A percentile compares a stretch with the other conserved stretches of the same genome.
Conservation (phyloP, 1,140 invertebrate species). For the Drosophila subpulchrella region DNA sequence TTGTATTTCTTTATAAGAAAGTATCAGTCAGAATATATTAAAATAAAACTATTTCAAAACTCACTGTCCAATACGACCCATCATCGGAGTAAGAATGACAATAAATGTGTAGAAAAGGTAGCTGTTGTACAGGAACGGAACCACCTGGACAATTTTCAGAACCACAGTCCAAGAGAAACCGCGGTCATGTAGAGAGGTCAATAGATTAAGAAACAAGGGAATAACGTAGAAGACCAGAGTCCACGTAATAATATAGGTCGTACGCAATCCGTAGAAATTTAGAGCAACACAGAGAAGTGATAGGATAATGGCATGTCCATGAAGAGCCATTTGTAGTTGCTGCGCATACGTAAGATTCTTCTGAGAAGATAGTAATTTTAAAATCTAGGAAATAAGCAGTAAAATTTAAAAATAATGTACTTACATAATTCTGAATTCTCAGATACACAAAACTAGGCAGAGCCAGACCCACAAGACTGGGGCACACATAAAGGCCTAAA, state of each 20-base stretch:
- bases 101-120: constrained; percentile 88
- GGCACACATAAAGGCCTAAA: constrained; percentile 85
- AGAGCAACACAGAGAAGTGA: constrained; percentile 30
- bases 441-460: constrained; percentile 80
- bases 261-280: constrained; percentile 51
- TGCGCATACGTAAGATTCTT: constrained; percentile 40
- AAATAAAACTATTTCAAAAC: neutral
- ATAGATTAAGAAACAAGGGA: constrained; percentile 53
- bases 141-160: constrained; percentile 83
- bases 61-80: constrained; percentile 86
- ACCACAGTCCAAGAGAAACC: constrained; percentile 87
- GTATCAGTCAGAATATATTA: neutral
- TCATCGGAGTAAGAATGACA: constrained; percentile 88
- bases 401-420: neutral
- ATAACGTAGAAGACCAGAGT: constrained; percentile 56
- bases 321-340: constrained; percentile 56
- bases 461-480: constrained; percentile 46
- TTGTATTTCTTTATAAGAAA: constrained; percentile 74
- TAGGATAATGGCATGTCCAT: constrained; percentile 59
- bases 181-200: constrained; percentile 55
- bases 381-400: neutral
- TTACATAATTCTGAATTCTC: constrained; percentile 48
- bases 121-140: constrained; percentile 86
- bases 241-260: constrained; percentile 57
- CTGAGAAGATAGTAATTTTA: constrained; percentile 9